Evolutionary conservation across 2,888 invertebrate genomes (phyloP).

Genomic region (Aplocera efformata): DNA sequence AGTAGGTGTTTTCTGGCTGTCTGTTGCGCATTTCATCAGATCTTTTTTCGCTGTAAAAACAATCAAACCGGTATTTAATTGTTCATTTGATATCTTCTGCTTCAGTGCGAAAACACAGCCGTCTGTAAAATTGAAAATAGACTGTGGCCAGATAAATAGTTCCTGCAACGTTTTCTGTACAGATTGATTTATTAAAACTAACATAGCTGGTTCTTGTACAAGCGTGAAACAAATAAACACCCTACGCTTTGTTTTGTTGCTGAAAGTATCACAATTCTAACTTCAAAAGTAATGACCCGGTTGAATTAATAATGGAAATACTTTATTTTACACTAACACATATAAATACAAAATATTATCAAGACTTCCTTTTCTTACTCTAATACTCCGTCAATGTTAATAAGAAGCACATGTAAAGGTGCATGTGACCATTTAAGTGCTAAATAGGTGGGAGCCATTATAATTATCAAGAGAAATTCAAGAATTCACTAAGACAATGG

Average conservation of each 20-base stretch:
- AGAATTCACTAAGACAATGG: slow-evolving; percentile 11
- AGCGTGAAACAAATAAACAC: no score
- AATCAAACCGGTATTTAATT: slow-evolving; percentile 60
- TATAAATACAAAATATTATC: no score
- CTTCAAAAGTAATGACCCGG: no score
- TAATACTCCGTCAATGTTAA: slow-evolving; percentile 24
- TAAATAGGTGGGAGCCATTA: slow-evolving; percentile 13
- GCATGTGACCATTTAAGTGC: slow-evolving; percentile 35
- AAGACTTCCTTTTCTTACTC: no score
- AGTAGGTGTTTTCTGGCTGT: background rate
- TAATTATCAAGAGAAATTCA: slow-evolving; percentile 13
- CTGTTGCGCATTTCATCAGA: slow-evolving; percentile 38
- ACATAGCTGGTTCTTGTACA: no score
- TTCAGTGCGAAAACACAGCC: slow-evolving; percentile 39
- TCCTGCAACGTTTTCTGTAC: slow-evolving; percentile 10
- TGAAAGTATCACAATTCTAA: no score
- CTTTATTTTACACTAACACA: no score
- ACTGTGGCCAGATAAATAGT: slow-evolving; percentile 23
- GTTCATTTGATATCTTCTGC: slow-evolving; percentile 54
- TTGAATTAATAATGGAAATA: no score
- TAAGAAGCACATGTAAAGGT: slow-evolving; percentile 34
- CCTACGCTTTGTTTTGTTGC: no score
- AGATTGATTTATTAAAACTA: no score
- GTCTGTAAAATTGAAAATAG: slow-evolving; percentile 51
- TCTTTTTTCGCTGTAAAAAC: slow-evolving; percentile 60